Evolutionary conservation across 2,113 vertebrate species (phyloP), one percentile per base, ranked within the genome.

Genomic region (Hipposideros armiger): DNA sequence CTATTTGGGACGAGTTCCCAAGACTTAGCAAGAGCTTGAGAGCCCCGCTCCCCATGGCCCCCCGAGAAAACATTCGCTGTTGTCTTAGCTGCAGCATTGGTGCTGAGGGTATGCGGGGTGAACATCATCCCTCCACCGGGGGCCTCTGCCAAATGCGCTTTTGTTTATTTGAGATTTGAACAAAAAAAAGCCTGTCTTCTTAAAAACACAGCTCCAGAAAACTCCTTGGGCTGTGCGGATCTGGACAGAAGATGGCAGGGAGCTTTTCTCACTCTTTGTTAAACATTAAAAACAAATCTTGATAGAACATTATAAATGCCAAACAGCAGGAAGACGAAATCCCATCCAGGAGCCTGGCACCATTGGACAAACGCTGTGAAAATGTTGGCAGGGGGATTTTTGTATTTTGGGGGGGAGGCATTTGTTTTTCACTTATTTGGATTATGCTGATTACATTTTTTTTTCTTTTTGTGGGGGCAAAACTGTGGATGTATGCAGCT

Each of bases 131-230:
- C 70, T 40, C 32, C 4, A 0, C 14, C 9, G 0, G 70, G 52
- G 50, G 24, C 87, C 50, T 88, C 94, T 47, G 97, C 97, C 95
- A 94, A 81, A 73, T 26, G 7, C 60, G n/a, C 72, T 78, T 84
- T 92, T 91, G 96, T 97, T 96, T 95, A 76, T 94, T 60, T 91
- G 95, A 81, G 83, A 67, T 66, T 56, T 42, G 64, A 78, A 92
- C 72, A 72, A n/a, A 3, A 64, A 60, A n/a, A 78, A 54, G 36
- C 24, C 28, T 56, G 60, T 87, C 78, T 74, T 95, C 87, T 62
- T 52, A 30, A 74, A 95, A 62, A 54, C 64, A 42, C n/a, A 62
- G 87, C 80, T 72, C 45, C 19, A 36, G 91, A 76, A 91, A 26
- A n/a, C 50, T 92, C 42, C 0, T 2, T 14, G 52, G 90, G 52